phyloP scores from a whole-genome alignment of 92 coral and sea anemone genomes.

The Metridium senile region DNA sequence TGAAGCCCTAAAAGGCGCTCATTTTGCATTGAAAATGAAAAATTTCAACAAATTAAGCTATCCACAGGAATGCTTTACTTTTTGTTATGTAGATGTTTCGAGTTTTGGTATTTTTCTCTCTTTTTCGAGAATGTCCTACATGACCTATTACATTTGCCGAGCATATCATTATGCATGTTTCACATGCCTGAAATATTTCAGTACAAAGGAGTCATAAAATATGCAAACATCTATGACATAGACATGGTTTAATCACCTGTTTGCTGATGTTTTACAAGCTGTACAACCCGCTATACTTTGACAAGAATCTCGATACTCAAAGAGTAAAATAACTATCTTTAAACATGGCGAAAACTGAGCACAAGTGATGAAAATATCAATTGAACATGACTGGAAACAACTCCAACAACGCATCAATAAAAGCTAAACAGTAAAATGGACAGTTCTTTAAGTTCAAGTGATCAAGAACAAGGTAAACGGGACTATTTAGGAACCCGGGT shows the following conservation, averaged over 20 bases:
- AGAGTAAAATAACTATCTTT: neutral
- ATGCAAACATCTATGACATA: slow-evolving; percentile 8
- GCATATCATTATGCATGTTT: neutral
- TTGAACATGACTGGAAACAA: neutral
- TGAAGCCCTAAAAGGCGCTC: no score
- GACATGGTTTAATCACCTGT: slow-evolving; percentile 36
- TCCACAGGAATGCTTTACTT: no score
- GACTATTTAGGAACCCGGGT: no score
- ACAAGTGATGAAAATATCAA: neutral
- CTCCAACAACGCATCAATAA: neutral
- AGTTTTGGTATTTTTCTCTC: neutral
- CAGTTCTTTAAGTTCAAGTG: slow-evolving; percentile 33
- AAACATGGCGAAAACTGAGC: no score
- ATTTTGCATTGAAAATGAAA: no score
- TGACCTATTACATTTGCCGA: neutral
- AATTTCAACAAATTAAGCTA: no score
- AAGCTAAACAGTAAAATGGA: slow-evolving; percentile 8
- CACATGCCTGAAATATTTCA: slow-evolving; percentile 2
- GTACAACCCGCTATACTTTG: neutral
- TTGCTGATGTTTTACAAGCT: slow-evolving; percentile 35
- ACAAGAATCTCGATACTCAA: neutral
- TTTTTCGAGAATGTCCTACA: neutral
- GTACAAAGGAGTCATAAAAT: slow-evolving; percentile 17
- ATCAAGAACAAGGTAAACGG: slow-evolving; percentile 34
- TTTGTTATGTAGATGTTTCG: neutral